Conservation (phyloP, 2,888 invertebrate genomes). For the Hemicrepidius hirtus region DNA sequence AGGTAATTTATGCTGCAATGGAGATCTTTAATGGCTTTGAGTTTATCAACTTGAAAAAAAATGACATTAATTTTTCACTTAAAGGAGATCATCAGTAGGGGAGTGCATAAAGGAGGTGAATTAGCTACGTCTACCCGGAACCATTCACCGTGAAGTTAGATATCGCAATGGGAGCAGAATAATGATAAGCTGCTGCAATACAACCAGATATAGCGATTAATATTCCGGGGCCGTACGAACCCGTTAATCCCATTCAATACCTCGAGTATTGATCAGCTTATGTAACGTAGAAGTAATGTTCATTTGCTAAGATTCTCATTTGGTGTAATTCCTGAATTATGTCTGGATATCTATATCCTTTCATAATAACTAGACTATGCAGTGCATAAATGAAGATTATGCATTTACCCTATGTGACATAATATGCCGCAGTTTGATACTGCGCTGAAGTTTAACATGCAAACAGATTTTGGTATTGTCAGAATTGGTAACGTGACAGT, state of each 20-base stretch:
- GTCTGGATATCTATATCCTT: neutral
- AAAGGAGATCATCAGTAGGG: constrained; percentile 10
- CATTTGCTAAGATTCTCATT: constrained; percentile 40
- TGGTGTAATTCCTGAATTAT: constrained; percentile 37
- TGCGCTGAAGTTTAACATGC: too few species aligned
- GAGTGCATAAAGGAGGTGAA: constrained; percentile 29
- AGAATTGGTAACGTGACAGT: too few species aligned
- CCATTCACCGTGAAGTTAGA: constrained; percentile 44
- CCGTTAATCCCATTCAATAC: constrained; percentile 52
- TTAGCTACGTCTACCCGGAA: constrained; percentile 37
- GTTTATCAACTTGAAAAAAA: too few species aligned
- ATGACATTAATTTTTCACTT: neutral
- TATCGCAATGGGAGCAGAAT: constrained; percentile 46
- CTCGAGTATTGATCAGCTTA: constrained; percentile 48
- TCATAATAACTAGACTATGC: constrained; percentile 9
- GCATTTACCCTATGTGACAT: neutral
- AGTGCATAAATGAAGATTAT: constrained; percentile 4
- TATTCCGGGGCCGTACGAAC: constrained; percentile 45
- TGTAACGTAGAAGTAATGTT: constrained; percentile 42
- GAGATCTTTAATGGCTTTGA: constrained; percentile 28
- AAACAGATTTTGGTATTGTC: too few species aligned
- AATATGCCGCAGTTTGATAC: neutral
- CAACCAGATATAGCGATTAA: constrained; percentile 50
- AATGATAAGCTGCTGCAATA: constrained; percentile 50
- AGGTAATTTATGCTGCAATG: constrained; percentile 41